Evolutionary conservation across 30 jellyfish, hydroid and myxozoan species (phyloP), one percentile per base, ranked within the genome.

Genomic region (Catostylus mosaicus): DNA sequence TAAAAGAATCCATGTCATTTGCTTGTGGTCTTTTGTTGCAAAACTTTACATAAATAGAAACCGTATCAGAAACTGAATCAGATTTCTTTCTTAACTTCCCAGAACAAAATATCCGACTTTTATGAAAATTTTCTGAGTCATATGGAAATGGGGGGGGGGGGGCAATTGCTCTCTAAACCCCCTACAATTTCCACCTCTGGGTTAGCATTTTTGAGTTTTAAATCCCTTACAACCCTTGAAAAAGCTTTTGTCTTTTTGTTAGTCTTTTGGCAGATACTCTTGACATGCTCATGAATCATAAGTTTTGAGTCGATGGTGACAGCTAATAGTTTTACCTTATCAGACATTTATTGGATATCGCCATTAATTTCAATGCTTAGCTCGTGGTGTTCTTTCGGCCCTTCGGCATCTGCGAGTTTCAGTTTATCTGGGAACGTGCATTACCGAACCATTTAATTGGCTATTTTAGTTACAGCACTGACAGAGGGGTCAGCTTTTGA

Each of bases 391-490:
- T 43, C 16, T 16, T 43, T 43, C 56, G 16, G 56, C 16, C 56
- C n/a, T n/a, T n/a, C n/a, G n/a, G n/a, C 83, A 71, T 71, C 83
- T 71, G 83, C 68, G 7, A 45, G 83, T 45, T 71, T 71, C 1
- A 38, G 45, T 71, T 45, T 74, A 30, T 74, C 86, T 37, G 86
- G 86, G 26, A 74, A 74, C 59, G 35, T 74, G 86, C 86, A 74
- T 59, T 74, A 56, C 43, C 50, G 73, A 31, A 74, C 86, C 86
- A 74, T 74, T 61, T 74, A 73, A 51, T 74, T 74, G 48, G 83
- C 83, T 30, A 72, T 23, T 72, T 72, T 72, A 38, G 83, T 72
- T 72, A 72, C 83, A 22, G 22, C 67, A 52, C 67, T 52, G 67
- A 52, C 16, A 9, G 48, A n/a, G 46, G 24, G 83, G 22, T 71